Conservation (phyloP, 2,797 vertebrate genomes). For the Phataginus tetradactyla region DNA sequence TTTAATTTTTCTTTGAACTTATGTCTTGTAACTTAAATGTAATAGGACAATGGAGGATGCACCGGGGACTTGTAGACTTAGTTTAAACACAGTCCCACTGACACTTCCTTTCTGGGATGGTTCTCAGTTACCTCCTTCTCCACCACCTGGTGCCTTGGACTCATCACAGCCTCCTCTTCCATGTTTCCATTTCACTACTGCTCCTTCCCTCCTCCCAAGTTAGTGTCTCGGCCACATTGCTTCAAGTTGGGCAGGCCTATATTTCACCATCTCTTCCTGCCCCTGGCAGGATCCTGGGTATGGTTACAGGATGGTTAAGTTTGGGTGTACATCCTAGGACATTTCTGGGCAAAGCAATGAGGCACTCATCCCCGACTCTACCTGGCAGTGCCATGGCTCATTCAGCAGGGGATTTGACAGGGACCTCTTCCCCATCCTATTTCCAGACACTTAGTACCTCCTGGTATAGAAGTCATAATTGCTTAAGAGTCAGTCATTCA, state of each 20-base stretch:
- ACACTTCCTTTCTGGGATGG: neutral
- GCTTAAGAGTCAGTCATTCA: neutral
- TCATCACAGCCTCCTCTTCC: neutral
- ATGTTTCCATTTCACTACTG: neutral
- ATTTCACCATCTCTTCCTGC: neutral
- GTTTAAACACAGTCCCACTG: neutral
- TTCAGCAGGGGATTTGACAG: neutral
- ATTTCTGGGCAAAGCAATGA: neutral
- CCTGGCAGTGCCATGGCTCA: neutral
- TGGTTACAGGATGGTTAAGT: neutral
- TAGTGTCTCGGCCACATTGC: neutral
- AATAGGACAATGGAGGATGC: neutral
- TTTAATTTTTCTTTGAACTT: neutral
- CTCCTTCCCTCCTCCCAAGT: neutral
- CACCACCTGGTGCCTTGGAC: neutral
- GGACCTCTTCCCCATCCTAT: neutral
- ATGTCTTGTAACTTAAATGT: neutral
- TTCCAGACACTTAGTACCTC: neutral
- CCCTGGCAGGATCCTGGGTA: rapidly evolving
- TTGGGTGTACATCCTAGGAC: neutral
- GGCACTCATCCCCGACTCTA: neutral
- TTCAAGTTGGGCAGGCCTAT: neutral
- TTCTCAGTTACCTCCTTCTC: neutral
- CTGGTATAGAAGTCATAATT: neutral
- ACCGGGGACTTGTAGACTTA: neutral